Base-by-base conservation (phyloP, 2,113 vertebrate genomes). In the Dunckerocampus dactyliophorus region DNA sequence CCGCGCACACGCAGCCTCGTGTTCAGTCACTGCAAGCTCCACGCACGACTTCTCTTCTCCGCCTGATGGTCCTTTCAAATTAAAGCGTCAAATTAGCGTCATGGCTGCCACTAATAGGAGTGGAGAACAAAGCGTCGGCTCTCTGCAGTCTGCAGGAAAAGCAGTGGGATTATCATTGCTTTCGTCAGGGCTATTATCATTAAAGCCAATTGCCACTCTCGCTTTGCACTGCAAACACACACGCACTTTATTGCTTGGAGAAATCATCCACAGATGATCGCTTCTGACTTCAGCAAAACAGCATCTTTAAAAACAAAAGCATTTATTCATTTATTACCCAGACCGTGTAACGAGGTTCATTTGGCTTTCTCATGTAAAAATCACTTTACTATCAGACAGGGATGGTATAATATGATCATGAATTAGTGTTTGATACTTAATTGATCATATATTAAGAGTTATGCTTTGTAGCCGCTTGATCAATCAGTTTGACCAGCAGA, bases 61-160 rank as follows among this genome's bases (percentile, higher is more conserved):
- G 65, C 59, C 75, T 75, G 80, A 83, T 69, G 75, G 76, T 84
- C 81, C 79, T 78, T 88, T 90, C 80, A 84, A 87, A 89, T 90
- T 76, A 85, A 88, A 89, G 16, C 16, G 31, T 34, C 31, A 37
- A 89, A 76, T 77, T 89, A 82, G 61, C 82, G 82, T 74, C 76
- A 85, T 88, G 79, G 87, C 31, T 34, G 31, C 4, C 64, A 20
- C 85, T 86, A 88, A 88, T 78, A 77, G 82, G 50, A 78, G 77
- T 63, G 62, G 63, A 87, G 82, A 82, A 88, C 89, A 90, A 88
- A 87, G 86, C 68, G 42, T 15, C 8, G 68, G 71, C 85, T 85
- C 82, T 82, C 76, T 65, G 72, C 82, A 74, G 82, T 77, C 76
- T 76, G 82, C 83, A 78, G 72, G 79, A 81, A 89, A 62, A 78